phyloP scores from a whole-genome alignment of 2,888 invertebrate genomes.

The Scaeva pyrastri region DNA sequence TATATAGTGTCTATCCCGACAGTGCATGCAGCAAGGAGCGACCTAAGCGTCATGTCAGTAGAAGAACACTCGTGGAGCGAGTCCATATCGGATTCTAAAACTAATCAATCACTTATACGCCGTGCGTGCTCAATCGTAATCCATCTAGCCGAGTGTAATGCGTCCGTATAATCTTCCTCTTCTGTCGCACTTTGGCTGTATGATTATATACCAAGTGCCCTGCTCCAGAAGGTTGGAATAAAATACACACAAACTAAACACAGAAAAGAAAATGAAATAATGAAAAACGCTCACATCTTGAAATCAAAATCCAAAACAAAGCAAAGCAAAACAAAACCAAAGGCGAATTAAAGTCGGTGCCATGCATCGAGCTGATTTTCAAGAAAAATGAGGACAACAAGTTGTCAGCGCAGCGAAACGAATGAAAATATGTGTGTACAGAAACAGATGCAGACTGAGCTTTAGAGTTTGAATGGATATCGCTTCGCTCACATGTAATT shows the following conservation, averaged over 20 bases:
- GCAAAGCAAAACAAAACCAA: too few species aligned
- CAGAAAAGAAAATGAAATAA: background rate
- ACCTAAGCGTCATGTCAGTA: background rate
- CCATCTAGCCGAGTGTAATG: constrained; percentile 64
- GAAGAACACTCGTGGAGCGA: background rate
- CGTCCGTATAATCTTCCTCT: constrained; percentile 44
- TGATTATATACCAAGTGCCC: too few species aligned
- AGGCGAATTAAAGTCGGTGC: constrained; percentile 51
- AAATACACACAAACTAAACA: background rate
- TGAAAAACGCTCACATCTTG: background rate
- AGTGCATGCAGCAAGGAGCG: background rate
- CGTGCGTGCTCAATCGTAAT: constrained; percentile 72
- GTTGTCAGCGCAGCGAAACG: constrained; percentile 46
- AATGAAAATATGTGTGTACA: background rate
- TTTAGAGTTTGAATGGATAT: constrained; percentile 18
- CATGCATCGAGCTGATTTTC: constrained; percentile 15
- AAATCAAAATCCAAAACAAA: constrained; percentile 46
- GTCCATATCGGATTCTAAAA: constrained; percentile 45
- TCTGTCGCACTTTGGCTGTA: too few species aligned
- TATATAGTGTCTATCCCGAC: background rate
- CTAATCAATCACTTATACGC: constrained; percentile 68
- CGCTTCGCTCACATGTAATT: background rate
- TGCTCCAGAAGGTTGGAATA: background rate
- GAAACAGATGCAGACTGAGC: background rate
- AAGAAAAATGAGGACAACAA: constrained; percentile 62